Evolutionary conservation across 2,888 invertebrate genomes (phyloP), one percentile per base, ranked within the genome.

Genomic region (Nasonovia ribisnigri): DNA sequence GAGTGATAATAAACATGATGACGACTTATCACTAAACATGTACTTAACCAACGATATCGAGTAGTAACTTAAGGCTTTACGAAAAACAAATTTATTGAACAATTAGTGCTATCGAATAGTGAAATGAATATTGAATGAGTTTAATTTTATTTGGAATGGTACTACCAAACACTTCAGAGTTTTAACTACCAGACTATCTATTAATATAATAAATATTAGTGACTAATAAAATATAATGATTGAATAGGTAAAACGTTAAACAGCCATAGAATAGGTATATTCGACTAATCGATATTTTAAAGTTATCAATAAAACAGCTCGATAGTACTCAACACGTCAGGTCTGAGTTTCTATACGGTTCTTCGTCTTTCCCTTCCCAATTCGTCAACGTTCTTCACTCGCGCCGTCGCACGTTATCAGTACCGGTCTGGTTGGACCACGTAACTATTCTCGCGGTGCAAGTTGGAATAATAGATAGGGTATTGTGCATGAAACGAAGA

Each of bases 401-500:
- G 20, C 20, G 8, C 46, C 46, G 46, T 46, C 46, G 11, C 11
- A 11, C 36, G 36, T 88, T 88, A 88, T 88, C 54, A 88, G 11
- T 88, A 11, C 54, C 91, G 51, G 91, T 60, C 91, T 42, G 57
- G 46, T 92, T 92, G 86, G 86, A 36, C 91, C 91, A 92, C 91
- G 91, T 92, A 92, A 46, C 60, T 36, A 92, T 36, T 92, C 46
- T 20, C 26, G 77, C 6, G 20, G 20, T 8, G 77, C 26, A 8
- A 8, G 3, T 77, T 20, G 36, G 36, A 36, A 36, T 77, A 77
- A 20, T 77, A 77, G 77, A 67, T 77, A 8, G 77, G 77, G 36
- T 77, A 36, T 77, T 77, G 77, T 77, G 77, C 3, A 0, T 57
- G 77, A 77, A 77, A 20, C 36, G 20, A 36, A 77, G 36, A 77